Base-by-base conservation (phyloP, 2,888 invertebrate genomes). In the Biston betularia region DNA sequence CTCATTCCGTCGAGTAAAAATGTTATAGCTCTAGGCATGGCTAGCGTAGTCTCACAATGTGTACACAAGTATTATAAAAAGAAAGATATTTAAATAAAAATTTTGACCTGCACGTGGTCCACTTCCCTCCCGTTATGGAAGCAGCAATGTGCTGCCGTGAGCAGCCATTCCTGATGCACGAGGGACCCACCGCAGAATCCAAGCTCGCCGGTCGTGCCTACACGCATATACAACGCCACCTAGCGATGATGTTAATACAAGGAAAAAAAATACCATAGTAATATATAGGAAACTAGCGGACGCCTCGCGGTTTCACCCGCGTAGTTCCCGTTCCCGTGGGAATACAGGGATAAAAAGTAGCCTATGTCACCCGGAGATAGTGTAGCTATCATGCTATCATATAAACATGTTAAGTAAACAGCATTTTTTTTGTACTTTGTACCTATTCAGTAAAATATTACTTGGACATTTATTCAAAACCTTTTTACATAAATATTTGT, bases 91-190 rank as follows among this genome's bases (percentile, higher is more conserved):
- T n/a, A 53, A n/a, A 11, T 24, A 24, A 24, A 24, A 24, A 24
- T 24, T 3, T 46, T 56, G 71, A 92, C 93, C 88, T 93, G 93
- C 1, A 90, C 87, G 68, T 90, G 81, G 53, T 92, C 87, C 1
- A 93, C 91, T 44, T 82, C 79, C 35, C 77, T 73, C 0, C 75
- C 86, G 0, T 78, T 78, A 53, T 92, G 92, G 75, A 87, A 93
- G 81, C 90, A 92, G 80, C 94, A 94, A 76, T 94, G 94, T 0
- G 94, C 94, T 0, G 94, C 94, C 0, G 94, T 94, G 49, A 94
- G 75, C 58, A 94, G 88, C 90, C 91, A 94, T 70, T 90, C 84
- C 7, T 74, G 82, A 64, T 88, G 85, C 9, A 94, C 76, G 14
- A 94, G 83, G 0, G 94, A 86, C 0, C 93, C 94, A 1, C 94